Evolutionary conservation across 2,797 vertebrate species (phyloP).

Genomic region (Phrynocephalus forsythii): DNA sequence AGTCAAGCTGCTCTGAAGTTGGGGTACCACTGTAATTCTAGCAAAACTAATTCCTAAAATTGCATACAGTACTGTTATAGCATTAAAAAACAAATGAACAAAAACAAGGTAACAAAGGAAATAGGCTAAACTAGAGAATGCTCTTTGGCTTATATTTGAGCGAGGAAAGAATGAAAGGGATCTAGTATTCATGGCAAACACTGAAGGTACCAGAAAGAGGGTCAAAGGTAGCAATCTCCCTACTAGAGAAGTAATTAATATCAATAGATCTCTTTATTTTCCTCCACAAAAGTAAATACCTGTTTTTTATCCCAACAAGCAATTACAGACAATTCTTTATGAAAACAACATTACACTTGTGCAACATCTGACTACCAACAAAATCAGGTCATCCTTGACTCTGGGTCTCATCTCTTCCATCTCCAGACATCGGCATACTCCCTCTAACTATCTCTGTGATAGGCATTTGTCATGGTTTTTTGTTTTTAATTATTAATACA

Average conservation of each 20-base stretch:
- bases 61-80: not conserved
- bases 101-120: not conserved
- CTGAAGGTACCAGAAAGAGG: not conserved
- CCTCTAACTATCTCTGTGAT: not conserved
- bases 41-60: not conserved
- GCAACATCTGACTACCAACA: not conserved
- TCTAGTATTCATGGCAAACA: not conserved
- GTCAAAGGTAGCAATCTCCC: too few relatives aligned
- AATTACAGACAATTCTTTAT: not conserved
- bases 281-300: not conserved
- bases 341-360: not conserved
- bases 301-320: not conserved
- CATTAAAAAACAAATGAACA: not conserved
- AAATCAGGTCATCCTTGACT: not conserved
- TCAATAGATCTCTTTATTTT: not conserved
- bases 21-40: too few relatives aligned
- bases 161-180: too few relatives aligned
- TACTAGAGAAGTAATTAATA: not conserved
- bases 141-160: not conserved
- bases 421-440: not conserved
- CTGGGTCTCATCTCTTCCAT: not conserved
- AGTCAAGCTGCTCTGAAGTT: too few relatives aligned
- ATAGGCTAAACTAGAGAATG: not conserved
- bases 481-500: not conserved
- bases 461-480: not conserved